Base-by-base conservation (phyloP, 1,140 invertebrate species). In the Himalopsyche phryganea region DNA sequence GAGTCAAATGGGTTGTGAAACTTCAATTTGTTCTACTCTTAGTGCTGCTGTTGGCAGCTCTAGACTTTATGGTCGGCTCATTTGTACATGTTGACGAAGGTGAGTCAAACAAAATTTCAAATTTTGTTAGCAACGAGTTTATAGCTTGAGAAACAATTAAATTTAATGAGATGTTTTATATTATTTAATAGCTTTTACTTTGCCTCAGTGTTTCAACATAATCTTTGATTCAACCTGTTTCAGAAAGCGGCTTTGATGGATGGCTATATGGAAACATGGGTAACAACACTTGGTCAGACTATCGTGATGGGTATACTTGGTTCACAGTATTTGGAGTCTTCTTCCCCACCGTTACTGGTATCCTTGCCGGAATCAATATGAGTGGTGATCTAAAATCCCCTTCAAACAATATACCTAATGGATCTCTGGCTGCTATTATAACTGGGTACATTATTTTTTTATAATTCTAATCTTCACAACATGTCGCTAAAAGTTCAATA, bases 341-440 rank as follows among this genome's bases (percentile, higher is more conserved):
- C 76, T 93, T 97, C 77, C 90, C 94, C 47, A 92, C 95, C 44
- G 85, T 96, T 49, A 91, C 93, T 52, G 94, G 94, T 18, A 91
- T 98, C 44, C 80, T 98, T 55, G 93, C 95, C 40, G 96, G 96
- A 40, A 92, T 98, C 62, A 98, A 98, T 72, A 98, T 98, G 95
- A 96, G 93, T 74, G 94, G 94, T 10, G 95, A 98, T 76, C 80
- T 98, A 38, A 84, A 85, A 53, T 87, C 94, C 67, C 95, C 96
- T 0, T 90, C 91, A 9, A 85, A 84, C 40, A 92, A 96, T 72
- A 98, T 98, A 69, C 94, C 95, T 2, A 90, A 91, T 75, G 96
- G 96, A 33, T 96, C 95, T 3, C 75, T 98, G 19, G 89, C 92
- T 20, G 93, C 96, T 44, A 84, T 98, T 57, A 86, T 88, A 49